Base-by-base conservation (phyloP, 2,113 vertebrate genomes). In the Melanostigma gelatinosum region DNA sequence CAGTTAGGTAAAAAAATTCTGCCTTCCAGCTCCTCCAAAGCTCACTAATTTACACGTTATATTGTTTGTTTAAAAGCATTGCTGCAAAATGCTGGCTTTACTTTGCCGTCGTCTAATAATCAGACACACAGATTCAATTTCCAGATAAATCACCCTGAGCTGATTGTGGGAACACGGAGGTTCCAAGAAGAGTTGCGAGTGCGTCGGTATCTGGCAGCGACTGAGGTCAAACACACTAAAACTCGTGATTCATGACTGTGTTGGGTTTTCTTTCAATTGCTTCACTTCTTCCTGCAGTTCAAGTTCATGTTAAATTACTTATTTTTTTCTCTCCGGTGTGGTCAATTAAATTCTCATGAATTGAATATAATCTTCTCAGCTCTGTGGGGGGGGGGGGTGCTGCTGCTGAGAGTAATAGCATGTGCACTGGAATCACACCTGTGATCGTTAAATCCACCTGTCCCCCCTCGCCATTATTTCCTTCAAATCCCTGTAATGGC, bases 361-460 rank as follows among this genome's bases (percentile, higher is more conserved):
- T 66, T 79, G 32, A 62, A 24, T 60, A 46, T 64, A 40, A 34
- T 36, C 60, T 54, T 61, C 22, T 34, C 64, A 6, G 46, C 38
- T 61, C 24, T 36, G 42, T 24, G 54, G 2, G 6, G 2, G n/a
- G 42, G 1, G 44, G 20, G 6, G 6, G n/a, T 9, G 0, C 27
- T 54, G 24, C 40, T 8, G 48, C 80, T n/a, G 7, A 8, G 65
- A 24, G 52, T 22, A 70, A 38, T 61, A 58, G 63, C 32, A 76
- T 58, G 67, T n/a, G 58, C 27, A 18, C 64, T 63, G 32, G 75
- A 73, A 80, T 68, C 44, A 46, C 65, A 88, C 79, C 85, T 87
- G 84, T 46, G 38, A 72, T 87, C 85, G 61, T 88, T 61, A 81
- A 78, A 79, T 85, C 84, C 84, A 91, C 84, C 91, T 90, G 87